A percentile compares a stretch with the other conserved stretches of the same genome.
phyloP scores from a whole-genome alignment of 2,888 invertebrate genomes.

The Harpalus rubripes region DNA sequence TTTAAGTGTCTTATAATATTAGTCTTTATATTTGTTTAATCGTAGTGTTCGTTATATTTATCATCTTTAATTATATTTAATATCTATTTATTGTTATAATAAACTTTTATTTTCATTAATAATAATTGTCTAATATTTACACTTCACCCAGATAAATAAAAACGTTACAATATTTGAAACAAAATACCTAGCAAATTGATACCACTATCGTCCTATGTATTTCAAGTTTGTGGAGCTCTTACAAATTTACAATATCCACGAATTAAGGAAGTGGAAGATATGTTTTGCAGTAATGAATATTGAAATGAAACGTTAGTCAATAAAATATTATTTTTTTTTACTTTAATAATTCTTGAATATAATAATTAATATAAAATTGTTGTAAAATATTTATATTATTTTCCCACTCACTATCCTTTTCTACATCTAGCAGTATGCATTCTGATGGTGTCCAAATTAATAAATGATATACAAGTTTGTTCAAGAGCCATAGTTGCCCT shows the following conservation, averaged over 20 bases:
- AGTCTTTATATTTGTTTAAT: too few species aligned
- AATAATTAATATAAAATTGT: constrained; percentile 22
- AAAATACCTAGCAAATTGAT: constrained; percentile 36
- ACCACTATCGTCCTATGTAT: constrained; percentile 4
- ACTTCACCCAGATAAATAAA: too few species aligned
- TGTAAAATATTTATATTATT: constrained; percentile 31
- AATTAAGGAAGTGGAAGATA: constrained; percentile 40
- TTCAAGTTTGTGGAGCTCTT: constrained; percentile 23
- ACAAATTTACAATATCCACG: constrained; percentile 21
- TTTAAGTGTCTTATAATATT: too few species aligned
- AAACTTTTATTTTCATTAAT: too few species aligned
- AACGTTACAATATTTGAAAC: too few species aligned
- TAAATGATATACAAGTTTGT: constrained; percentile 23
- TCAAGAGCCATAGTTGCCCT: constrained; percentile 32
- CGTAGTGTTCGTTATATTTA: too few species aligned
- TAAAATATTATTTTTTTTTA: constrained; percentile 7
- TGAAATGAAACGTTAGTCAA: constrained; percentile 23
- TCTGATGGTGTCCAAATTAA: constrained; percentile 46
- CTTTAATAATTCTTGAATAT: constrained; percentile 14
- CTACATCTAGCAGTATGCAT: background rate
- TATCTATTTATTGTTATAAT: too few species aligned
- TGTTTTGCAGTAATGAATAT: constrained; percentile 21
- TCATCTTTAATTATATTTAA: too few species aligned
- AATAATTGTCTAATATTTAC: too few species aligned
- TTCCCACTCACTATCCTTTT: constrained; percentile 44